Conservation (phyloP, 37 sponge, comb jelly and placozoan genomes). For the Haliclona indistincta region DNA sequence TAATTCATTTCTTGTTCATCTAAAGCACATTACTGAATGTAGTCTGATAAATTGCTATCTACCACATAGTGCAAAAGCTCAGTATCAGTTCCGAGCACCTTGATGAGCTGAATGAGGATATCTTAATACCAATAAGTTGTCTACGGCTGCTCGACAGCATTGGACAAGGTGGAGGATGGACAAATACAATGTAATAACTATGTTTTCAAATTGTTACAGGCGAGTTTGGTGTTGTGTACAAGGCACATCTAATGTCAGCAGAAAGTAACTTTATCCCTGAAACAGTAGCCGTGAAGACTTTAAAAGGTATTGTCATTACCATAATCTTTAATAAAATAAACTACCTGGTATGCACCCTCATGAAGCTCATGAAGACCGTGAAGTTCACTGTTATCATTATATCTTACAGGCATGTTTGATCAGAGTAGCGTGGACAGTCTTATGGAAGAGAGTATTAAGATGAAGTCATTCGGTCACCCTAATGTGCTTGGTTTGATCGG, state of each 20-base stretch:
- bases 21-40: too few species aligned
- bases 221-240: constrained; percentile 61
- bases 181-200: neutral
- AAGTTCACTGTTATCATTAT: too few species aligned
- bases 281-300: constrained; percentile 51
- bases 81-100: constrained; percentile 1
- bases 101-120: neutral
- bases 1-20: too few species aligned
- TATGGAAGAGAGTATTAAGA: constrained; percentile 10
- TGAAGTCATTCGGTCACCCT: constrained; percentile 7
- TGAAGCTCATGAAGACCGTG: too few species aligned
- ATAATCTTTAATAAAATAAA: too few species aligned
- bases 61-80: too few species aligned
- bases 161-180: constrained; percentile 51
- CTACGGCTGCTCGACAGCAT: constrained; percentile 19
- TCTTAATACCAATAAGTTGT: constrained; percentile 16
- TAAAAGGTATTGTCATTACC: constrained; percentile 48
- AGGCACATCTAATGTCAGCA: constrained; percentile 16
- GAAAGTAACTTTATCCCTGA: neutral
- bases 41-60: too few species aligned
- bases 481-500: constrained; percentile 24
- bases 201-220: constrained; percentile 14
- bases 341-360: too few species aligned
- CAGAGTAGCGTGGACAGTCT: neutral
- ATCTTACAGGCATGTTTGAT: neutral